These are phyloP conservation scores for Apeltes quadracus DNA, from an alignment of 2,113 vertebrate species.

Conservation along the genomic window DNA sequence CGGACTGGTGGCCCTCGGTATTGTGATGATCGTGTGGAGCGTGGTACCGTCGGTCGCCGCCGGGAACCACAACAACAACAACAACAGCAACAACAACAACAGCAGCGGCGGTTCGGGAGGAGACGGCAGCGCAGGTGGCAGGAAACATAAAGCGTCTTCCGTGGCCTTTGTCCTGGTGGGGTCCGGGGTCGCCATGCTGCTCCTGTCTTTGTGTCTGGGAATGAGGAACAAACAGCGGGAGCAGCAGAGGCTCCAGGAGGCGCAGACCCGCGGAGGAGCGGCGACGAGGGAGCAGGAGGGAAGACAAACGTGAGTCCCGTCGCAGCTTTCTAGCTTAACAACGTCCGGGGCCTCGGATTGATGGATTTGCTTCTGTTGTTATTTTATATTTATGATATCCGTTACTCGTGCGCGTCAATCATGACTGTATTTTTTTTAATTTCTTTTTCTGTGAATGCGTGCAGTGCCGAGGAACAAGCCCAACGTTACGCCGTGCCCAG, in stretches of 20 bases:
- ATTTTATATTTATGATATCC: not conserved
- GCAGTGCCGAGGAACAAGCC: slow-evolving; percentile 69
- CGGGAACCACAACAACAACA: slow-evolving; percentile 73
- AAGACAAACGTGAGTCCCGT: slow-evolving; percentile 64
- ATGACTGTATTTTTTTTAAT: not conserved
- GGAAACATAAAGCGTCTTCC: slow-evolving; percentile 85
- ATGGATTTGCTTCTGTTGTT: not conserved
- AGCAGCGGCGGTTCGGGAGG: not conserved
- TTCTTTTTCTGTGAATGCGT: not conserved
- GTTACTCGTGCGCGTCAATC: not conserved
- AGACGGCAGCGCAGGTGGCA: not conserved
- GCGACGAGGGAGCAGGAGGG: slow-evolving; percentile 32
- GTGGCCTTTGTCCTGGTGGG: slow-evolving; percentile 93
- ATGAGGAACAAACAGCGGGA: slow-evolving; percentile 86
- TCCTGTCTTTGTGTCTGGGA: slow-evolving; percentile 90
- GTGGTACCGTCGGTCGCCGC: slow-evolving; percentile 80
- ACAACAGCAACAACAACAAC: slow-evolving; percentile 62
- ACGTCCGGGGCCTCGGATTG: not conserved
- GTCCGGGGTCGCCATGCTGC: slow-evolving; percentile 85
- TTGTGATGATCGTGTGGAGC: slow-evolving; percentile 97
- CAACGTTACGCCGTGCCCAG: slow-evolving; percentile 84
- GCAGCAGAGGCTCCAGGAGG: slow-evolving; percentile 61
- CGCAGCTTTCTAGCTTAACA: not conserved
- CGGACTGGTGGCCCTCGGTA: slow-evolving; percentile 90
- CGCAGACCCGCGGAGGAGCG: slow-evolving; percentile 33